Conservation (phyloP, 2,113 vertebrate species). For the Ictalurus furcatus region DNA sequence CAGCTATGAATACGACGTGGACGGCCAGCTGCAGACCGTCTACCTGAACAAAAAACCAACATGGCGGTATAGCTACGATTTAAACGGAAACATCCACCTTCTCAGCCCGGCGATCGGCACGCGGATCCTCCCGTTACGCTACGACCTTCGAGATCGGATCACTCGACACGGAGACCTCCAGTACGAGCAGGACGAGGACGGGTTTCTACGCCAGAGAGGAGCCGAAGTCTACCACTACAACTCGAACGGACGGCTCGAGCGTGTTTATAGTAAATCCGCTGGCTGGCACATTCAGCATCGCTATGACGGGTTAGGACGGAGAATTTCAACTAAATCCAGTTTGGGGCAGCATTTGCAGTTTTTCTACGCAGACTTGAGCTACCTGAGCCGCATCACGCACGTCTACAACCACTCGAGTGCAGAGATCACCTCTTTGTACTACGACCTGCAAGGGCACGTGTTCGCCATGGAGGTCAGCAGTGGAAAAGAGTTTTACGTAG, state of each 20-base stretch:
- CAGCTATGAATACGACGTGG: conserved; percentile 91
- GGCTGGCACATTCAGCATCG: conserved; percentile 94
- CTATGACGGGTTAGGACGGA: conserved; percentile 90
- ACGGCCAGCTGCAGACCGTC: conserved; percentile 94
- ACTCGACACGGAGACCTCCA: conserved; percentile 96
- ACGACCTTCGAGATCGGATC: conserved; percentile 93
- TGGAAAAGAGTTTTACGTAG: conserved; percentile 96
- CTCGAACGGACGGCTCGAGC: conserved; percentile 91
- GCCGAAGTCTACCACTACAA: conserved; percentile 96
- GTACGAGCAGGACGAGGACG: conserved; percentile 93
- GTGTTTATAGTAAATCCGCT: conserved; percentile 93
- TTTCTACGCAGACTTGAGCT: conserved; percentile 93
- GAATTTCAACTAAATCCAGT: conserved; percentile 91
- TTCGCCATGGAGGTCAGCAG: conserved; percentile 99
- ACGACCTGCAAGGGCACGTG: conserved; percentile 95
- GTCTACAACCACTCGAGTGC: conserved; percentile 97
- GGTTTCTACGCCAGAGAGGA: conserved; percentile 91
- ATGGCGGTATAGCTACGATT: conserved; percentile 97
- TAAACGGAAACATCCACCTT: conserved; percentile 96
- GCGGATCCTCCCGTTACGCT: conserved; percentile 87
- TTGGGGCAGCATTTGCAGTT: conserved; percentile 93
- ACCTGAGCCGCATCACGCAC: conserved; percentile 91
- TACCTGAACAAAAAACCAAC: conserved; percentile 94
- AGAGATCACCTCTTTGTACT: conserved; percentile 97
- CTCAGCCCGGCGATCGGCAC: conserved; percentile 89